Percentiles rank a stretch among this genome's conserved stretches.
These are phyloP conservation scores for Acropora yongei DNA, from an alignment of 64 coral and sea anemone species.

Conservation along the genomic window DNA sequence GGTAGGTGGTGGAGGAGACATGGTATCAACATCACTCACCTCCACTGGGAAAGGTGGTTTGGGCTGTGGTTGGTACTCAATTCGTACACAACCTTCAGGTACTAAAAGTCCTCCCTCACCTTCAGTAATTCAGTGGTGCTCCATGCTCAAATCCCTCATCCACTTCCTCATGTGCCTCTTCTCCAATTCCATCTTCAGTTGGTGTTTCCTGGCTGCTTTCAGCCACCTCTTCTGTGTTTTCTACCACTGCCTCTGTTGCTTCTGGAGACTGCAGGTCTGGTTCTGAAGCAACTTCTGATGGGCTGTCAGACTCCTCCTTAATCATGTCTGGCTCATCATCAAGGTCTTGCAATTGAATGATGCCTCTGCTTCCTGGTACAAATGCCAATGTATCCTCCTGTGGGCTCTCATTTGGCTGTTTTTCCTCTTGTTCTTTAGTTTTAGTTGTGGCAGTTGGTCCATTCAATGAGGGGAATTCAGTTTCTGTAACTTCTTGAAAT, in stretches of 20 bases:
- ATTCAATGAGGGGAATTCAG: background rate
- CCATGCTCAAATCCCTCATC: slow-evolving; percentile 64
- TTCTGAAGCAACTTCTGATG: slow-evolving; percentile 41
- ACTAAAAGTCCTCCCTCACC: slow-evolving; percentile 49
- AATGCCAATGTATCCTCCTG: background rate
- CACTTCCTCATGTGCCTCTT: slow-evolving; percentile 22
- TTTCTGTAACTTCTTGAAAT: background rate
- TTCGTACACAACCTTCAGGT: slow-evolving; percentile 67
- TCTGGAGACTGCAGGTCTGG: slow-evolving; percentile 84
- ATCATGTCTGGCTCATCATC: slow-evolving; percentile 95
- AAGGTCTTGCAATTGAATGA: slow-evolving; percentile 84
- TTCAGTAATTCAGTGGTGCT: slow-evolving; percentile 65
- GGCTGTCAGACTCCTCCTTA: slow-evolving; percentile 76
- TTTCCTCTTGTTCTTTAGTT: slow-evolving; percentile 1
- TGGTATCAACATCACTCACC: slow-evolving; percentile 75
- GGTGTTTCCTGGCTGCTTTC: background rate
- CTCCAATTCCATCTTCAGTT: background rate
- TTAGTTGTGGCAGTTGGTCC: background rate
- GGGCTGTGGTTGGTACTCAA: slow-evolving; percentile 81
- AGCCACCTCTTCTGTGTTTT: background rate
- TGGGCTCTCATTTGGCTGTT: background rate
- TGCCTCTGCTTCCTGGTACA: slow-evolving; percentile 36
- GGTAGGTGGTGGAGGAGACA: slow-evolving; percentile 66
- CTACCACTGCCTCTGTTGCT: slow-evolving; percentile 36
- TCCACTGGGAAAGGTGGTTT: slow-evolving; percentile 86